These are phyloP conservation scores for Geotrypetes seraphini DNA, from an alignment of 2,797 vertebrate genomes.

Conservation along the genomic window DNA sequence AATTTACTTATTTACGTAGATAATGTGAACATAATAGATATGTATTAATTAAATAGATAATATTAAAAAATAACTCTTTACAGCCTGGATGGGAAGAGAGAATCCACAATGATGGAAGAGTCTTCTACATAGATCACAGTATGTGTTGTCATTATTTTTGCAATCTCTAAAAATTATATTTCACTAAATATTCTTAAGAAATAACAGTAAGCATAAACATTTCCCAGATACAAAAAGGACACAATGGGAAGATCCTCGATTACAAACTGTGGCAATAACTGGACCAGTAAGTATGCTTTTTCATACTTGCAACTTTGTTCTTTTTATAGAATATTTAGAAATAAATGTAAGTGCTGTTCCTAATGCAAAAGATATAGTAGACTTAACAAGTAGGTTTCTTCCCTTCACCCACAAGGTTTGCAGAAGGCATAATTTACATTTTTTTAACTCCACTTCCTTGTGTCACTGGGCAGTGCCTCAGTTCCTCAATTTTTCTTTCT, in stretches of 20 bases:
- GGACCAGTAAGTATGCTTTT: slow-evolving; percentile 77
- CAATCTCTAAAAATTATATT: background rate
- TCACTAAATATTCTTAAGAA: background rate
- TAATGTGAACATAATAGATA: too few relatives aligned
- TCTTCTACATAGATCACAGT: slow-evolving; percentile 97
- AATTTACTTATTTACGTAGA: background rate
- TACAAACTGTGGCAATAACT: slow-evolving; percentile 82
- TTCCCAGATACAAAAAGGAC: slow-evolving; percentile 79
- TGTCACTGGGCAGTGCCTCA: too few relatives aligned
- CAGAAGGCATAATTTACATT: too few relatives aligned
- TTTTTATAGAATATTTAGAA: background rate
- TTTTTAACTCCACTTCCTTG: too few relatives aligned
- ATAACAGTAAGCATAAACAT: slow-evolving; percentile 4
- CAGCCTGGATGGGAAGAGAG: slow-evolving; percentile 95
- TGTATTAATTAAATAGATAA: background rate
- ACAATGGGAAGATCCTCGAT: slow-evolving; percentile 94
- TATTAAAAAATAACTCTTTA: slow-evolving; percentile 14
- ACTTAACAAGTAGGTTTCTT: too few relatives aligned
- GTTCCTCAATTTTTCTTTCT: too few relatives aligned
- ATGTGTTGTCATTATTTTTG: slow-evolving; percentile 27
- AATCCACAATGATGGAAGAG: slow-evolving; percentile 80
- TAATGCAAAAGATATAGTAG: too few relatives aligned
- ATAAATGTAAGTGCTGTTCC: background rate
- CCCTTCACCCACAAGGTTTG: too few relatives aligned
- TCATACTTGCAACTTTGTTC: background rate